phyloP scores from a whole-genome alignment of 2,888 invertebrate species.

The Lomographa bimaculata region DNA sequence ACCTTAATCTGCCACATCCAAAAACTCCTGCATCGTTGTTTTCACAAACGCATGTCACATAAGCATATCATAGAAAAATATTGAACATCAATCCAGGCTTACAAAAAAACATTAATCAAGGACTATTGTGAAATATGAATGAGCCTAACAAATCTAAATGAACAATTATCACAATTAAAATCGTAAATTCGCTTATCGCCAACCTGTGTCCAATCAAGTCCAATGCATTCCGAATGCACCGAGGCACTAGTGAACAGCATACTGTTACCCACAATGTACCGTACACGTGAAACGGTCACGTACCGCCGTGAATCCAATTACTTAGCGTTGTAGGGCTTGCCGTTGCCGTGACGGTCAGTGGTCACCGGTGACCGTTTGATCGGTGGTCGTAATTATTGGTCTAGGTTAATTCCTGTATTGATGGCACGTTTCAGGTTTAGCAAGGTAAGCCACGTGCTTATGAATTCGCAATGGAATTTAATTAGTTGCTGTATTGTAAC shows the following conservation, averaged over 20 bases:
- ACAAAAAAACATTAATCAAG: too few relatives aligned
- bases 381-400: background rate
- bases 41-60: too few relatives aligned
- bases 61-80: too few relatives aligned
- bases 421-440: background rate
- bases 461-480: too few relatives aligned
- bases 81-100: too few relatives aligned
- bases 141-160: too few relatives aligned
- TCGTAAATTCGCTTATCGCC: too few relatives aligned
- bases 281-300: conserved; percentile 17
- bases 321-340: conserved; percentile 15
- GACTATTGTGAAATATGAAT: too few relatives aligned
- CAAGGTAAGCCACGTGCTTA: too few relatives aligned
- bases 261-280: conserved; percentile 17
- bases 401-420: background rate
- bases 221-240: conserved; percentile 18
- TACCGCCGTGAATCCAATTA: conserved; percentile 19
- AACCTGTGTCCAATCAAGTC: conserved; percentile 3
- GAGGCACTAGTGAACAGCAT: conserved; percentile 15
- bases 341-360: conserved; percentile 7
- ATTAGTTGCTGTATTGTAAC: too few relatives aligned
- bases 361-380: background rate
- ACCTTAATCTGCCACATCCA: conserved; percentile 12
- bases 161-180: too few relatives aligned
- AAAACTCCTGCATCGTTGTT: background rate